Conservation (phyloP, 2,888 invertebrate species). For the Escarpia spicata region DNA sequence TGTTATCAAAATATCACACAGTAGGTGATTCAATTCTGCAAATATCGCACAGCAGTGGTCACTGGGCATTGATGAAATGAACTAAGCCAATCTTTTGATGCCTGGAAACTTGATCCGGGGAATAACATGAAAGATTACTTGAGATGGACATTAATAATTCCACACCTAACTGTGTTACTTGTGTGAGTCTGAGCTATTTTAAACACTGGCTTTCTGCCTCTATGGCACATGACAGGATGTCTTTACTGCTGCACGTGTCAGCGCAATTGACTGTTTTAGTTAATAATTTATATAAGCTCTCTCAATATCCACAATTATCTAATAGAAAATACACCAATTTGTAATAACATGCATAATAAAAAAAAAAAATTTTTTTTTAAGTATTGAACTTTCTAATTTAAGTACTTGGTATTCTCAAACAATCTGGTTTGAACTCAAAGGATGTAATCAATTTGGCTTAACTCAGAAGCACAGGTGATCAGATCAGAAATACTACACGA, state of each 20-base stretch:
- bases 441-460: background rate
- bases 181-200: background rate
- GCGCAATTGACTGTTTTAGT: background rate
- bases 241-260: background rate
- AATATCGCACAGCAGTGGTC: background rate
- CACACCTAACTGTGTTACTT: background rate
- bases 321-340: too few relatives aligned
- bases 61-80: background rate
- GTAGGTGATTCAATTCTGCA: background rate
- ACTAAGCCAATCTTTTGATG: background rate
- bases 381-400: background rate
- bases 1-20: background rate
- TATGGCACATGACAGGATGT: background rate
- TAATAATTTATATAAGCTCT: background rate
- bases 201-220: background rate
- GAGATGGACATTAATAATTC: background rate
- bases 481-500: background rate
- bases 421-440: background rate
- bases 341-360: background rate
- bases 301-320: too few relatives aligned
- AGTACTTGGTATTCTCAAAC: background rate
- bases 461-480: background rate
- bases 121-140: background rate
- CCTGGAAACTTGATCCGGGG: background rate
- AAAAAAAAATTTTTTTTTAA: background rate